A percentile compares a stretch with the other conserved stretches of the same genome.
phyloP scores from a whole-genome alignment of 2,888 invertebrate species.

The Himalopsyche tibetana region DNA sequence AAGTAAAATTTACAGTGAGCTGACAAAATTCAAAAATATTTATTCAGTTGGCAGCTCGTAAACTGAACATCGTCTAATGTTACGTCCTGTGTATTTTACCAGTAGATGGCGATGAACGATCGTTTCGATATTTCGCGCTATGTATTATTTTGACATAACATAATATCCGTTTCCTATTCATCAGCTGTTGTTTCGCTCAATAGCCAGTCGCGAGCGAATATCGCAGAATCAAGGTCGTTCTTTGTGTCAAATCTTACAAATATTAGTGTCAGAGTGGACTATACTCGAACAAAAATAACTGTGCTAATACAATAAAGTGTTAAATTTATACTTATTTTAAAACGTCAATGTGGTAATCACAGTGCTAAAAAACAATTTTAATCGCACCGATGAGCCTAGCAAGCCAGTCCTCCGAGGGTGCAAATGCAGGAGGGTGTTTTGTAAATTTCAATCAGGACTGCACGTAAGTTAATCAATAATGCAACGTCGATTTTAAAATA shows the following conservation, averaged over 20 bases:
- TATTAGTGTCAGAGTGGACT: slow-evolving; percentile 69
- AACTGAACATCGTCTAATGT: background rate
- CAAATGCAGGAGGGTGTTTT: slow-evolving; percentile 90
- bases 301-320: slow-evolving; percentile 48
- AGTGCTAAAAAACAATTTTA: slow-evolving; percentile 69
- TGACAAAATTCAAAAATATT: too few relatives aligned
- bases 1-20: too few relatives aligned
- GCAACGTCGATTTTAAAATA: background rate
- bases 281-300: slow-evolving; percentile 45
- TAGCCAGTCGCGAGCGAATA: slow-evolving; percentile 65
- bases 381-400: slow-evolving; percentile 89
- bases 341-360: slow-evolving; percentile 62
- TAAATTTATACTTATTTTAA: slow-evolving; percentile 55
- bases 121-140: slow-evolving; percentile 23
- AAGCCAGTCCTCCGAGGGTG: slow-evolving; percentile 84
- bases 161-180: slow-evolving; percentile 59
- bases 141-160: slow-evolving; percentile 57
- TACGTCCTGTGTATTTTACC: background rate
- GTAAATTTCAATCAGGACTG: slow-evolving; percentile 98
- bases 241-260: slow-evolving; percentile 79
- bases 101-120: slow-evolving; percentile 19
- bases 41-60: background rate
- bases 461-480: slow-evolving; percentile 85
- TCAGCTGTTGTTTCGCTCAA: slow-evolving; percentile 60
- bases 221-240: slow-evolving; percentile 79